These are phyloP conservation scores for Eupithecia subumbrata DNA, from an alignment of 2,888 invertebrate genomes.

Conservation along the genomic window DNA sequence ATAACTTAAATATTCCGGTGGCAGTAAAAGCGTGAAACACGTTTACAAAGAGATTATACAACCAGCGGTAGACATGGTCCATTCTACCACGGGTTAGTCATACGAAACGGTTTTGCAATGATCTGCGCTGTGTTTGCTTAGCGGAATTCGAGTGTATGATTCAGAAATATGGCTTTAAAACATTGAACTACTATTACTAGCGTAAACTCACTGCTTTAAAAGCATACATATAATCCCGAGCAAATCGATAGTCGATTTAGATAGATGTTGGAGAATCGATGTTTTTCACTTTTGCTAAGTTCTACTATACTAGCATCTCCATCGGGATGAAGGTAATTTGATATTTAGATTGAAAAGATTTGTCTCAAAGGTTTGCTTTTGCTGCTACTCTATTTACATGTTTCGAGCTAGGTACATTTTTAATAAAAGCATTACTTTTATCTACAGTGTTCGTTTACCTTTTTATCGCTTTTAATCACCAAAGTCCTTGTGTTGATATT, in stretches of 20 bases:
- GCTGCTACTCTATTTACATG: neutral
- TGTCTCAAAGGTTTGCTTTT: neutral
- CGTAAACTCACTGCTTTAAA: no score
- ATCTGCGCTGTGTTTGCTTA: slow-evolving; percentile 38
- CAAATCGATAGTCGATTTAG: neutral
- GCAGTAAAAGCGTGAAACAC: slow-evolving; percentile 37
- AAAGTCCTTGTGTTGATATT: neutral
- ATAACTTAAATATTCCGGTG: slow-evolving; percentile 11
- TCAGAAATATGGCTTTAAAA: neutral
- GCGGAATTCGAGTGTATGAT: slow-evolving; percentile 30
- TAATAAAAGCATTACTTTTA: neutral
- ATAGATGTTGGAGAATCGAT: neutral
- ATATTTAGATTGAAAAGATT: no score
- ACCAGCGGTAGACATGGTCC: slow-evolving; percentile 33
- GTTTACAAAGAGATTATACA: slow-evolving; percentile 39
- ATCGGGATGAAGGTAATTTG: neutral
- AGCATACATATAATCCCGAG: neutral
- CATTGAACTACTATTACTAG: no score
- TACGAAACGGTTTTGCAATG: slow-evolving; percentile 42
- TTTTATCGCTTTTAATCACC: neutral
- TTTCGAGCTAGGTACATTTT: no score
- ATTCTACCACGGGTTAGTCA: slow-evolving; percentile 38
- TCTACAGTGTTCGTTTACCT: neutral
- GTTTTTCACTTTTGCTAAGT: neutral
- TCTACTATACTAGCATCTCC: neutral